Percentiles rank a stretch among this genome's conserved stretches.
phyloP scores from a whole-genome alignment of 2,797 vertebrate genomes.

The Clamator glandarius region DNA sequence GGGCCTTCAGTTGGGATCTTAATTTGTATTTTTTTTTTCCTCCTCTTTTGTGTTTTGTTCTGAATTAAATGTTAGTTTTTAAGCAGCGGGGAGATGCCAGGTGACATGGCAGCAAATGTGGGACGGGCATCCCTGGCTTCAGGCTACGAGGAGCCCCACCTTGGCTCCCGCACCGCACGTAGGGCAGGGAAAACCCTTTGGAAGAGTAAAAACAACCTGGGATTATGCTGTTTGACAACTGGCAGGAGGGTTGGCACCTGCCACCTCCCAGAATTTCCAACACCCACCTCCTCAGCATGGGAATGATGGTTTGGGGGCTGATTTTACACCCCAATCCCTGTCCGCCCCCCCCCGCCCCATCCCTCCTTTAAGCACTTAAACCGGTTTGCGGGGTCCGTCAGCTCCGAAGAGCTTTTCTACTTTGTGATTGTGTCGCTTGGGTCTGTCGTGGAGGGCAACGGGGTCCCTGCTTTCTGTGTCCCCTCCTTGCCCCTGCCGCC shows the following conservation, averaged over 20 bases:
- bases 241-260: neutral
- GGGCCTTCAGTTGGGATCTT: slow-evolving; percentile 42
- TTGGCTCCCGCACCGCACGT: fast-evolving
- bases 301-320: neutral
- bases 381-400: slow-evolving; percentile 74
- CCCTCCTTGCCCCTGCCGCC: slow-evolving; percentile 53
- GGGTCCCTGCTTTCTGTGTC: slow-evolving; percentile 65
- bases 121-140: neutral
- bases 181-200: neutral
- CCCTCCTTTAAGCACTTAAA: slow-evolving; percentile 89
- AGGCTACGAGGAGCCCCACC: neutral
- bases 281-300: neutral
- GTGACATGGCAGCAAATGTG: neutral
- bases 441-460: slow-evolving; percentile 34
- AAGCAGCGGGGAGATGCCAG: slow-evolving; percentile 24
- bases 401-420: slow-evolving; percentile 75
- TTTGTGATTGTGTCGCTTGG: slow-evolving; percentile 77
- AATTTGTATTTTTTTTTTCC: neutral
- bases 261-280: neutral
- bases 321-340: neutral
- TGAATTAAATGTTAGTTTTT: slow-evolving; percentile 12
- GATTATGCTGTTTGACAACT: neutral
- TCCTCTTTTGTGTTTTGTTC: neutral
- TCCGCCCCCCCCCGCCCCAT: neutral
- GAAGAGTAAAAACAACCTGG: neutral